These are phyloP conservation scores for Microtus ochrogaster DNA, from an alignment of 2,113 vertebrate species.

Conservation along the genomic window DNA sequence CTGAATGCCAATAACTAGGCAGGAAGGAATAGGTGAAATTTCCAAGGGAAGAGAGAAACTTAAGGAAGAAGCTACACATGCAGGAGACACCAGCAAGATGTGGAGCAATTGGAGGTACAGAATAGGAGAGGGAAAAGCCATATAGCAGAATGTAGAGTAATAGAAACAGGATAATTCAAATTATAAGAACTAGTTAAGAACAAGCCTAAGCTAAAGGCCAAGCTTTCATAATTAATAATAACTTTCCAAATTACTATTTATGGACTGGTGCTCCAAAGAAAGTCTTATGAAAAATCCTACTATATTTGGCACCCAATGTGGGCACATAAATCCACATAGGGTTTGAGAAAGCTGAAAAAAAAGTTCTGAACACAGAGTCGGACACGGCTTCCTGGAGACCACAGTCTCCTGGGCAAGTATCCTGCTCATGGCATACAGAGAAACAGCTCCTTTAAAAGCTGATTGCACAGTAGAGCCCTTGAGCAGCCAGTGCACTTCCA, in stretches of 20 bases:
- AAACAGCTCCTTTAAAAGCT: neutral
- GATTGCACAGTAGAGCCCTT: neutral
- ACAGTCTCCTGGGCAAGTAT: neutral
- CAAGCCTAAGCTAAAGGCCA: neutral
- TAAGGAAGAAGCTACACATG: neutral
- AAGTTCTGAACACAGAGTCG: neutral
- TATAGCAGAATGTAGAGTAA: neutral
- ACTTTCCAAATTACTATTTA: neutral
- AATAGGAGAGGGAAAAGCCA: neutral
- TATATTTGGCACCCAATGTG: neutral
- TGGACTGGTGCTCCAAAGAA: neutral
- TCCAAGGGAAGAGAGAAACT: neutral
- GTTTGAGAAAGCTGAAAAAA: neutral
- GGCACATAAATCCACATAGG: neutral
- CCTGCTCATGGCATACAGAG: neutral
- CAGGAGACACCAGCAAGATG: neutral
- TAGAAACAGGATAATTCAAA: neutral
- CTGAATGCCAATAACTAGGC: neutral
- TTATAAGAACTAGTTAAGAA: neutral
- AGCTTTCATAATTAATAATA: neutral
- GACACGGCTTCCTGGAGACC: neutral
- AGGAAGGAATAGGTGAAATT: neutral
- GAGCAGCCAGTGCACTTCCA: neutral
- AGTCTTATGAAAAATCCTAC: neutral
- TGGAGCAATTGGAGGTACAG: neutral